Conservation (phyloP, 2,113 vertebrate species). For the Triplophysa siluroides region DNA sequence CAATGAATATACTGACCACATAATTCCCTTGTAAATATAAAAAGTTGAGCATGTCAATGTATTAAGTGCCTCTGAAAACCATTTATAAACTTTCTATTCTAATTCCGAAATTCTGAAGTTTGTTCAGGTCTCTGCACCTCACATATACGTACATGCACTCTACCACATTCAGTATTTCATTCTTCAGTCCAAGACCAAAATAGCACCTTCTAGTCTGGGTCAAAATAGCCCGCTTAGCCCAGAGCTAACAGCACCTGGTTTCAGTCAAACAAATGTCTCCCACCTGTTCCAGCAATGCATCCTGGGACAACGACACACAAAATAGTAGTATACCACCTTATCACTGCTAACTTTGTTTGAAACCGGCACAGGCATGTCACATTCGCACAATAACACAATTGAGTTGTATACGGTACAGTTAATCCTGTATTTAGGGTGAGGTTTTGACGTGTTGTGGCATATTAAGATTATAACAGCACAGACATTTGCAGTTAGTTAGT, state of each 20-base stretch:
- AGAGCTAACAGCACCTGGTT: slow-evolving; percentile 66
- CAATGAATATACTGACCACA: too few species aligned
- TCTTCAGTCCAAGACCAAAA: slow-evolving; percentile 51
- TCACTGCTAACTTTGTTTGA: background rate
- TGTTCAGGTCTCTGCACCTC: background rate
- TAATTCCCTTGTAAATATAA: too few species aligned
- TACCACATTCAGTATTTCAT: background rate
- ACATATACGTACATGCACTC: background rate
- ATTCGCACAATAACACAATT: slow-evolving; percentile 33
- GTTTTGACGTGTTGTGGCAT: slow-evolving; percentile 33
- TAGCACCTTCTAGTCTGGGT: slow-evolving; percentile 57
- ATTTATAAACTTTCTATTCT: too few species aligned
- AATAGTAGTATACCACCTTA: background rate
- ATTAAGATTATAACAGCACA: background rate
- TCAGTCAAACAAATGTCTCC: slow-evolving; percentile 64
- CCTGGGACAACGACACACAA: slow-evolving; percentile 12
- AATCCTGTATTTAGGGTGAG: slow-evolving; percentile 43
- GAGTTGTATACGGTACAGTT: slow-evolving; percentile 28
- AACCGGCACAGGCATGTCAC: slow-evolving; percentile 25
- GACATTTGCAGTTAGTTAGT: slow-evolving; percentile 1
- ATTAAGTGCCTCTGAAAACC: too few species aligned
- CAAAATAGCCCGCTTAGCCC: slow-evolving; percentile 63
- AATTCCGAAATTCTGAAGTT: too few species aligned
- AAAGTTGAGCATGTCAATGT: too few species aligned
- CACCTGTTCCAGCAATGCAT: slow-evolving; percentile 50